Conservation (phyloP, 2,888 invertebrate genomes). For the Pegoplata infirma region DNA sequence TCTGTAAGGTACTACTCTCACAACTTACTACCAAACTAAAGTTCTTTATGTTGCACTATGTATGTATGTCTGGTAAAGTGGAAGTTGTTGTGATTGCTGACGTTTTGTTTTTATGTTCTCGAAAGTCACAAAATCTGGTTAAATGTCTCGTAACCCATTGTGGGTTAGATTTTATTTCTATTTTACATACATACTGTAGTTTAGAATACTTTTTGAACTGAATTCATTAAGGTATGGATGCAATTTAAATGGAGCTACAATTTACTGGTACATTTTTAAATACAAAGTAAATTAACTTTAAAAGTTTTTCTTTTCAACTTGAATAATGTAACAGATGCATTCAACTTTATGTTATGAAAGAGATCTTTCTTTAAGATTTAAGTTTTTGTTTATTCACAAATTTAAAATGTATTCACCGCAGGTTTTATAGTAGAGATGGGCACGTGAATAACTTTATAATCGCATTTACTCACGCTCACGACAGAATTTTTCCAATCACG, state of each 20-base stretch:
- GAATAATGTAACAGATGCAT: conserved; percentile 50
- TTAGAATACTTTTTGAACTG: conserved; percentile 22
- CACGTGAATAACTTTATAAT: too few species aligned
- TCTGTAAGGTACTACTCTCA: not conserved
- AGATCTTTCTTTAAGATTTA: conserved; percentile 31
- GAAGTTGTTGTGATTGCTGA: conserved; percentile 33
- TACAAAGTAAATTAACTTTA: conserved; percentile 57
- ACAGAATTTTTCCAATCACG: too few species aligned
- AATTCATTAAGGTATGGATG: conserved; percentile 45
- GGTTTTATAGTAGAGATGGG: too few species aligned
- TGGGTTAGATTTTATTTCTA: conserved; percentile 35
- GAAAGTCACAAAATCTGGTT: conserved; percentile 59
- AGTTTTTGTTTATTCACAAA: conserved; percentile 13
- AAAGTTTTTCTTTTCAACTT: conserved; percentile 45
- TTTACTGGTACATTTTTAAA: conserved; percentile 45
- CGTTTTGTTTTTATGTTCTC: conserved; percentile 49
- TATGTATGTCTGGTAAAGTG: not conserved
- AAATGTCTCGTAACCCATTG: conserved; percentile 58
- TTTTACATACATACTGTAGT: conserved; percentile 12
- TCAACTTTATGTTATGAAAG: conserved; percentile 33
- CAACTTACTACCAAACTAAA: not conserved
- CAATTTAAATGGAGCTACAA: conserved; percentile 25
- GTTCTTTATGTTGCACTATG: not conserved
- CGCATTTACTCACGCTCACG: too few species aligned
- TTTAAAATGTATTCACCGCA: not conserved